Conservation (phyloP, 1,140 invertebrate genomes). For the Hylyphantes graminicola region DNA sequence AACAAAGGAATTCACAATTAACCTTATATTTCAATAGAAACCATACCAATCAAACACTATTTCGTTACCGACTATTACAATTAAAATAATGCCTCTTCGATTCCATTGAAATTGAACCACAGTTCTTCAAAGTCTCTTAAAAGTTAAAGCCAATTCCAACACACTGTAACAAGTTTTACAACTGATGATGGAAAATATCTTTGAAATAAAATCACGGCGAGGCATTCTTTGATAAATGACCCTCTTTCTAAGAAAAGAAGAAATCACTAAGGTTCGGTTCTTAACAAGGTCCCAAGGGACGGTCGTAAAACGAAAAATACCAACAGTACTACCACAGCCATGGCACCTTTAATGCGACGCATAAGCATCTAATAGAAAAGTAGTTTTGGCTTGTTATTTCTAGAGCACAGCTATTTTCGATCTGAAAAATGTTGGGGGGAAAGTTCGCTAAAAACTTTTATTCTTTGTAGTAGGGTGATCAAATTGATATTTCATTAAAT, state of each 20-base stretch:
- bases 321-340: background rate
- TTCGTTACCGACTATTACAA: no score
- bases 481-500: no score
- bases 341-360: slow-evolving; percentile 28
- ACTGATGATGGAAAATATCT: background rate
- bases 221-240: slow-evolving; percentile 25
- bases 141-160: no score
- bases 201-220: slow-evolving; percentile 27
- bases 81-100: no score
- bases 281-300: slow-evolving; percentile 31
- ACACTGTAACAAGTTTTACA: background rate
- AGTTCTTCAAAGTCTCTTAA: no score
- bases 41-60: no score
- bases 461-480: no score
- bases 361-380: background rate
- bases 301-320: slow-evolving; percentile 13
- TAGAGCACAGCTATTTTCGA: background rate
- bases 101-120: no score
- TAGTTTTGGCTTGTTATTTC: slow-evolving; percentile 27
- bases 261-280: slow-evolving; percentile 20
- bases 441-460: no score
- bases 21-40: no score
- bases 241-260: slow-evolving; percentile 19
- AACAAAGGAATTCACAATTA: no score
- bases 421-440: no score